Base-by-base conservation (phyloP, 2,113 vertebrate species). In the Prinia subflava region DNA sequence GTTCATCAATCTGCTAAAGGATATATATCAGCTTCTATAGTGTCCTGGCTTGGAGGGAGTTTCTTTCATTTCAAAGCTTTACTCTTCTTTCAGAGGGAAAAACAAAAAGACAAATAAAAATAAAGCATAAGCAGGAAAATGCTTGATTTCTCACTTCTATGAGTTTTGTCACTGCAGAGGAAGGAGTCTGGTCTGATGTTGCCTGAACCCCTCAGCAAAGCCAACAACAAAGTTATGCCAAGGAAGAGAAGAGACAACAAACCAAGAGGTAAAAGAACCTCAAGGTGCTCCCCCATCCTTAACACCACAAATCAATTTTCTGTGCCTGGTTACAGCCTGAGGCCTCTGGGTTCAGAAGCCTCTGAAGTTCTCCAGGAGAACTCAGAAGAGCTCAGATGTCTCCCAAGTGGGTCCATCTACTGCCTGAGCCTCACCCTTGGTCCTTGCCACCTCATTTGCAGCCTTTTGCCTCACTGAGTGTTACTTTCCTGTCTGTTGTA, bases 381-480 rank as follows among this genome's bases (percentile, higher is more conserved):
- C 23, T n/a, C 31, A 60, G 2, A 62, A 27, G 39, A 53, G 28
- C 9, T 78, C 28, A 39, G 17, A 31, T 60, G 11, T 28, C 68
- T 52, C 42, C 55, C 64, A 30, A 64, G 28, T 1, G 33, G 22
- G 5, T 76, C 13, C 33, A 52, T 21, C 18, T 15, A 5, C 18
- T 41, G 21, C 35, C 16, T 22, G 15, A 81, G 22, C 44, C 21
- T 55, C 47, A 7, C 10, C 8, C 46, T 83, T 27, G 50, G n/a
- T 8, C 27, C 35, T 67, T 74, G 16, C 4, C 35, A 53, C 15
- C 28, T 35, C 12, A 35, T 23, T 41, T 22, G 8, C 42, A 59
- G 15, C 2, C 10, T 10, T 55, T 57, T 35, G 9, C 15, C 1
- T 8, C 18, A 52, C 0, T 13, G 19, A 22, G 3, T 3, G 7